Percentiles rank a stretch among this genome's conserved stretches.
Evolutionary conservation across 2,113 vertebrate species (phyloP).

Genomic region (Psittacus erithacus): DNA sequence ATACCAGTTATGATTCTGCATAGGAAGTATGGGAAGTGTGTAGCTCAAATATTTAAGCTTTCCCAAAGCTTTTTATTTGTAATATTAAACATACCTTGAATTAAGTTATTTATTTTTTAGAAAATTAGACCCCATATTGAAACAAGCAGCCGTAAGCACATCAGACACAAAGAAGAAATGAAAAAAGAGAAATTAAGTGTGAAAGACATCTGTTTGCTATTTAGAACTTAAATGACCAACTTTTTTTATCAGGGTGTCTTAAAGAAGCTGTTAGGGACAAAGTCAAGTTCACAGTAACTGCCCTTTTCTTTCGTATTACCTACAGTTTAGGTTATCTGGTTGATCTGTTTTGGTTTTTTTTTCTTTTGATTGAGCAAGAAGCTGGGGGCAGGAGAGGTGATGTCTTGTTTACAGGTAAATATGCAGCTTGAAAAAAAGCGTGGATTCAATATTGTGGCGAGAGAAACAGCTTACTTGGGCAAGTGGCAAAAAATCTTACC

Average conservation of each 20-base stretch:
- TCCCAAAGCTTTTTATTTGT: background rate
- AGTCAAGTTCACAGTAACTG: background rate
- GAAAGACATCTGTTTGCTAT: background rate
- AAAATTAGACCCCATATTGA: background rate
- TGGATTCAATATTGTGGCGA: background rate
- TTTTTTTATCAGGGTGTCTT: background rate
- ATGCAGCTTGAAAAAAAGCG: background rate
- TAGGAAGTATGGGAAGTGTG: background rate
- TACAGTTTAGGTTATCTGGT: background rate
- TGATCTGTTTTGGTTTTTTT: background rate
- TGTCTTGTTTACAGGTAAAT: background rate
- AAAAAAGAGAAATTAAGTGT: background rate
- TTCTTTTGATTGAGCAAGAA: background rate
- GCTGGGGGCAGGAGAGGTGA: background rate
- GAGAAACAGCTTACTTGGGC: background rate
- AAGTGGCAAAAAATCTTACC: background rate
- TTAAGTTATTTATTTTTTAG: rapidly evolving
- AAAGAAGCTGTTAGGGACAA: background rate
- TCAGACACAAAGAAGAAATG: background rate
- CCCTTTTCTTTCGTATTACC: background rate
- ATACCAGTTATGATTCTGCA: background rate
- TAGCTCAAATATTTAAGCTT: background rate
- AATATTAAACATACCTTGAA: background rate
- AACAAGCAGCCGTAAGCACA: background rate
- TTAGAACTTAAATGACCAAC: background rate